phyloP scores from a whole-genome alignment of 2,888 invertebrate genomes.

The Morpho helenor region DNA sequence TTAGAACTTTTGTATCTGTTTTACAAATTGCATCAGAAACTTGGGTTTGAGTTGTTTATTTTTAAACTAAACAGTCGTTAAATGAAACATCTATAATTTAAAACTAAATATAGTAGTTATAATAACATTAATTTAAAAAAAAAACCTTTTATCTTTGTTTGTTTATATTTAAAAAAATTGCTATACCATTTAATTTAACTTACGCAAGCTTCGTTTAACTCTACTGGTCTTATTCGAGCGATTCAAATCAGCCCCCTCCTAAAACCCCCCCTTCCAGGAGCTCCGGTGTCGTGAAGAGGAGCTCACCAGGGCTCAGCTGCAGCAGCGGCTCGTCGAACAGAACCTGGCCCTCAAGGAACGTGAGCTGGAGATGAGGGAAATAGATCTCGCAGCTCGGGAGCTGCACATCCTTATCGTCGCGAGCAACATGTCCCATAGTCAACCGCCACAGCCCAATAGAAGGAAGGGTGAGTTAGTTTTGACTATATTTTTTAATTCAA shows the following conservation, averaged over 20 bases:
- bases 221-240: background rate
- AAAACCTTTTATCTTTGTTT: too few relatives aligned
- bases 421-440: slow-evolving; percentile 82
- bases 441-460: slow-evolving; percentile 90
- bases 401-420: slow-evolving; percentile 92
- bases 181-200: background rate
- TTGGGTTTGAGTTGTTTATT: too few relatives aligned
- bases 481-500: too few relatives aligned
- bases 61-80: too few relatives aligned
- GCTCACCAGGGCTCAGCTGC: slow-evolving; percentile 90
- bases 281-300: slow-evolving; percentile 96
- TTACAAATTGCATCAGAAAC: too few relatives aligned
- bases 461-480: slow-evolving; percentile 82
- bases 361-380: slow-evolving; percentile 93
- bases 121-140: too few relatives aligned
- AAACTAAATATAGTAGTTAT: too few relatives aligned
- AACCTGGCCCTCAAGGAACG: slow-evolving; percentile 90
- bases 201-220: background rate
- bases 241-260: background rate
- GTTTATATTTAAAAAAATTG: background rate
- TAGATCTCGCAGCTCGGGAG: slow-evolving; percentile 93
- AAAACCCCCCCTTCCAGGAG: slow-evolving; percentile 82
- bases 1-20: too few relatives aligned
- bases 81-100: too few relatives aligned
- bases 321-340: slow-evolving; percentile 93